Base-by-base conservation (phyloP, 2,888 invertebrate genomes). In the Lacanobia oleracea region DNA sequence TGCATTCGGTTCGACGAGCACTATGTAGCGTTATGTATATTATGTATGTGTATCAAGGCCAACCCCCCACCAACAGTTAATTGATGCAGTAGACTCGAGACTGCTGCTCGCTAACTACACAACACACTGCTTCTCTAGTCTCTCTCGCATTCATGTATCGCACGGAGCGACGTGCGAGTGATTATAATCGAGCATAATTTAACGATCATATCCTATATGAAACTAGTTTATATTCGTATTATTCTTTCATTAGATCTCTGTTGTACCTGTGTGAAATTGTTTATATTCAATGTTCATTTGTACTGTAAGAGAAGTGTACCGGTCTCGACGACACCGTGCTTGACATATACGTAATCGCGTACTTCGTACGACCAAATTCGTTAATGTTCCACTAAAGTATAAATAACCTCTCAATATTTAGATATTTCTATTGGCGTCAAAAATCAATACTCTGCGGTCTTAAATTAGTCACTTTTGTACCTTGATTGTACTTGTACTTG, bases 181-280 rank as follows among this genome's bases (percentile, higher is more conserved):
- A 91, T 90, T 91, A 92, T 93, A 93, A 93, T 92, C 93, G 94
- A 93, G 95, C 95, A 96, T 95, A 95, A 96, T 96, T 86, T 93
- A 93, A 92, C 91, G 90, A 92, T 93, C 93, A 94, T 95, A 95
- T 95, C 95, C 95, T 95, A 93, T 91, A 91, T 94, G 89, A 93
- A 91, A 91, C 91, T 95, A 95, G 95, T 95, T 94, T 93, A 91
- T 95, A 93, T 93, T 94, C 89, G 94, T 95, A 95, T 95, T 95
- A 96, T 95, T 94, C 91, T 95, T 95, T 95, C 94, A 94, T 94
- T 95, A 95, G 96, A 96, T 96, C 96, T 95, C 95, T 95, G 94
- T 95, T 94, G 96, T 96, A 96, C 96, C 96, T 95, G 95, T 93
- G 93, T 94, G 90, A 93, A 94, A 94, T 94, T 93, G 93, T 93